phyloP scores from a whole-genome alignment of 2,113 vertebrate species.

The Notothenia rossii region DNA sequence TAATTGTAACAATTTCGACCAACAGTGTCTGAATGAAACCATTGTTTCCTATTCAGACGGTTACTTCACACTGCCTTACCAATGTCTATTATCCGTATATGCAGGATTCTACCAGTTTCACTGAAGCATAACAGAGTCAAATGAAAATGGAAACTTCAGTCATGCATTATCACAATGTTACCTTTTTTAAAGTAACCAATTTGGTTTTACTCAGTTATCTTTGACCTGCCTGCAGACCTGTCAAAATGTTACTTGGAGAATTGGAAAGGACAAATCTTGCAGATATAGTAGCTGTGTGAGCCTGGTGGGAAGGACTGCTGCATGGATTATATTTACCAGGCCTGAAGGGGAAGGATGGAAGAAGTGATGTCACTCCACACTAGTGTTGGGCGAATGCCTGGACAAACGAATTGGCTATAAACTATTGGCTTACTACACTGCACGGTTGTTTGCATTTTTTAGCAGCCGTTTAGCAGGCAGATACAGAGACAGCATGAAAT shows the following conservation, averaged over 20 bases:
- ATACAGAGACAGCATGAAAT: too few species aligned
- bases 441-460: too few species aligned
- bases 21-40: slow-evolving; percentile 31
- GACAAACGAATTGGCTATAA: too few species aligned
- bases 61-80: slow-evolving; percentile 3
- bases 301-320: not conserved
- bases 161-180: not conserved
- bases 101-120: not conserved
- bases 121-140: not conserved
- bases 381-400: too few species aligned
- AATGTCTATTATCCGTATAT: not conserved
- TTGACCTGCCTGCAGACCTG: slow-evolving; percentile 21
- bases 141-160: slow-evolving; percentile 30
- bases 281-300: slow-evolving; percentile 7
- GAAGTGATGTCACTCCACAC: not conserved
- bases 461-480: too few species aligned
- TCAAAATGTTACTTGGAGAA: slow-evolving; percentile 10
- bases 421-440: too few species aligned
- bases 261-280: slow-evolving; percentile 4
- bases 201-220: slow-evolving; percentile 14
- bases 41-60: not conserved
- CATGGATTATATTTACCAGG: not conserved
- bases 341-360: slow-evolving; percentile 2
- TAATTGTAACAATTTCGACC: slow-evolving; percentile 19
- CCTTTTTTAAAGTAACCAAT: slow-evolving; percentile 25